Percentiles rank a stretch among this genome's conserved stretches.
These are phyloP conservation scores for Bombus confusus DNA, from an alignment of 1,140 invertebrate genomes.

Conservation along the genomic window DNA sequence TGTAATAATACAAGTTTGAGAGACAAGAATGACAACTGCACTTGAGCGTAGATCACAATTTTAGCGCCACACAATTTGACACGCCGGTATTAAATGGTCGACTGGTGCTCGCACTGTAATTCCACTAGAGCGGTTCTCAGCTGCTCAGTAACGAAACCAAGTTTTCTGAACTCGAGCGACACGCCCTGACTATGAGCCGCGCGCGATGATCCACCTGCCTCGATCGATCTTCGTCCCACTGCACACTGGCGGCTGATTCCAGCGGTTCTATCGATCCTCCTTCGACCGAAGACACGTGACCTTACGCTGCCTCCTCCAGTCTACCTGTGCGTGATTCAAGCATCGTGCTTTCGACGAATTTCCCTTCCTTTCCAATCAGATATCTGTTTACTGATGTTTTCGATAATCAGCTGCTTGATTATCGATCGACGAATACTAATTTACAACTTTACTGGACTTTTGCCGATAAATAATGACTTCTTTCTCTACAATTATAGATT, in stretches of 20 bases:
- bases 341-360: conserved; percentile 23
- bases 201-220: conserved; percentile 56
- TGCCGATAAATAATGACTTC: not conserved
- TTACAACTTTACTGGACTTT: not conserved
- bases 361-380: conserved; percentile 1
- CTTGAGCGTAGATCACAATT: not conserved
- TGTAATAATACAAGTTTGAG: not conserved
- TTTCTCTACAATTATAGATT: not conserved
- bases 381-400: not conserved
- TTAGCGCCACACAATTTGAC: not conserved
- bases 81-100: not conserved
- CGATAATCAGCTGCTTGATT: not conserved
- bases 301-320: conserved; percentile 15
- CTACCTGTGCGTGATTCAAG: conserved; percentile 53
- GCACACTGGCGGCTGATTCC: conserved; percentile 45
- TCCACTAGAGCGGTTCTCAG: not conserved
- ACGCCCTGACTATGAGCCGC: conserved; percentile 45
- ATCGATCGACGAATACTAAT: not conserved
- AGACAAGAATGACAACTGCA: not conserved
- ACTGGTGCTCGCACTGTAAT: not conserved
- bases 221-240: conserved; percentile 54
- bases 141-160: not conserved
- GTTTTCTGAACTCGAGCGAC: conserved; percentile 34
- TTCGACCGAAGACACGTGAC: conserved; percentile 49
- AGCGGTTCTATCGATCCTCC: conserved; percentile 48